These are phyloP conservation scores for Oncorhynchus tshawytscha DNA, from an alignment of 2,113 vertebrate genomes.

Conservation along the genomic window DNA sequence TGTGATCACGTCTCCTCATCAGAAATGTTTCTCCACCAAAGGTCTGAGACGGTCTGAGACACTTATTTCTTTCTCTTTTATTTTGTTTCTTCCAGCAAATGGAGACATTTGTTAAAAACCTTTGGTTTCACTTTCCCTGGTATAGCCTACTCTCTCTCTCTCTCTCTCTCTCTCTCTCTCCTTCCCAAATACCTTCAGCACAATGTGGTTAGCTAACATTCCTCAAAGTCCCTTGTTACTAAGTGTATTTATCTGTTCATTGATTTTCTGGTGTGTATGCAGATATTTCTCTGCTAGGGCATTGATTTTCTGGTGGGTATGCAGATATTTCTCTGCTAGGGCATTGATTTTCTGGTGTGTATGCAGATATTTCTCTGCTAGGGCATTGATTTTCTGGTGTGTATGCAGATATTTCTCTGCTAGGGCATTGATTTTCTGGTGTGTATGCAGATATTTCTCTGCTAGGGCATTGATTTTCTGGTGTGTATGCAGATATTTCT, in stretches of 20 bases:
- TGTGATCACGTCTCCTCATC: constrained; percentile 67
- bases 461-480: too few relatives aligned
- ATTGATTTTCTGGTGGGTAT: too few relatives aligned
- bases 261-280: constrained; percentile 59
- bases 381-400: too few relatives aligned
- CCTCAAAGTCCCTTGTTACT: constrained; percentile 52
- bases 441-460: too few relatives aligned
- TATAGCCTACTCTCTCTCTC: constrained; percentile 24
- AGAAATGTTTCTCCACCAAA: constrained; percentile 52
- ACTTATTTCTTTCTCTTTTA: constrained; percentile 31
- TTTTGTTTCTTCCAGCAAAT: background rate
- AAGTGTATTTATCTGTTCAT: constrained; percentile 65
- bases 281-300: too few relatives aligned
- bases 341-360: background rate
- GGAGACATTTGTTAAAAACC: constrained; percentile 9
- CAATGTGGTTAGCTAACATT: constrained; percentile 8
- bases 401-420: too few relatives aligned
- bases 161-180: constrained; percentile 13
- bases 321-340: too few relatives aligned
- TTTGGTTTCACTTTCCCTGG: constrained; percentile 44
- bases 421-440: too few relatives aligned
- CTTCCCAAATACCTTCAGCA: constrained; percentile 30
- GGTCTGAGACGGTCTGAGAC: background rate
- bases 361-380: too few relatives aligned
- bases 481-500: too few relatives aligned